These are phyloP conservation scores for Aricia artaxerxes DNA, from an alignment of 2,888 invertebrate genomes.

Conservation along the genomic window DNA sequence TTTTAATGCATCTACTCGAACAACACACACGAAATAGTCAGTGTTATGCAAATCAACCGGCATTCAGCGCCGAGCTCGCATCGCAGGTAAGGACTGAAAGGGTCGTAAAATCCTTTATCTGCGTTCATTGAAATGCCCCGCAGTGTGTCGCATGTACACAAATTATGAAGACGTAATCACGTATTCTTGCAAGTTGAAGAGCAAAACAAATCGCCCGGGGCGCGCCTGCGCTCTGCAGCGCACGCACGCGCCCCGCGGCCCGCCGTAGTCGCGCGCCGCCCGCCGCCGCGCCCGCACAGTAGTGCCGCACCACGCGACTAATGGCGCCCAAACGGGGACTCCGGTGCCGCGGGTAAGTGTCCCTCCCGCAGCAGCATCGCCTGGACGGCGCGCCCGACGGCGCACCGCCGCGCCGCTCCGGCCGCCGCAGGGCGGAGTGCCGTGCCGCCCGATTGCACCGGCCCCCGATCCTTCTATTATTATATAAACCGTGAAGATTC, in stretches of 20 bases:
- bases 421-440: slow-evolving; percentile 59
- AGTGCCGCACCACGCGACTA: slow-evolving; percentile 66
- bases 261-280: slow-evolving; percentile 66
- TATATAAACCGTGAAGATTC: slow-evolving; percentile 56
- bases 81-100: background rate
- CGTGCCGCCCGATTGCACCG: slow-evolving; percentile 70
- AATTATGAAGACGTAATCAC: slow-evolving; percentile 62
- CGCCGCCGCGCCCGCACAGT: slow-evolving; percentile 56
- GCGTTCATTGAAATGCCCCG: slow-evolving; percentile 62
- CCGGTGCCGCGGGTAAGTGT: slow-evolving; percentile 71
- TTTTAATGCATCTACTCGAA: background rate
- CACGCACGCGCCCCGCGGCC: slow-evolving; percentile 61
- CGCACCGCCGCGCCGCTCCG: slow-evolving; percentile 68
- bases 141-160: slow-evolving; percentile 57
- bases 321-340: slow-evolving; percentile 74
- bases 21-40: background rate
- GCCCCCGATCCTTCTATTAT: slow-evolving; percentile 72
- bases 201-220: slow-evolving; percentile 67
- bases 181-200: slow-evolving; percentile 60
- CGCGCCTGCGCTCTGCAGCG: slow-evolving; percentile 63
- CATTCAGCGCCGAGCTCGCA: background rate
- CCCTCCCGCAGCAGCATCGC: slow-evolving; percentile 23
- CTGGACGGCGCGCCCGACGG: slow-evolving; percentile 59
- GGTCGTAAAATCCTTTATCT: slow-evolving; percentile 35
- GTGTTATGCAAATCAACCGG: slow-evolving; percentile 14